Evolutionary conservation across 2,888 invertebrate species (phyloP).

Genomic region (Leptopterna dolabrata): DNA sequence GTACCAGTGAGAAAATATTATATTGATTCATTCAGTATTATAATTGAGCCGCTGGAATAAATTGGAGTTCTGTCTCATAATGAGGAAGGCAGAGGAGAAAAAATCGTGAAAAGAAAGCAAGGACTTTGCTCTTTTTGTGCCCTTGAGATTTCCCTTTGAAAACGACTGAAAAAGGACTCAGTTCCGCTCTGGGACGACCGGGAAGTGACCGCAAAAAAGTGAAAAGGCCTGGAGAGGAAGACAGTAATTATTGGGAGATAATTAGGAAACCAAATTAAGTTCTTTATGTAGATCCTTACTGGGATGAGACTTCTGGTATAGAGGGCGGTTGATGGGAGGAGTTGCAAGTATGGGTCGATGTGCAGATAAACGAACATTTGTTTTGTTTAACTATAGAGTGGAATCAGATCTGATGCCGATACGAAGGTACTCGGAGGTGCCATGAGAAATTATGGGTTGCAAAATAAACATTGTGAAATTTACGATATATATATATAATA

Average conservation of each 20-base stretch:
- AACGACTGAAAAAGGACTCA: not conserved
- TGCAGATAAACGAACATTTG: no score
- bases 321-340: not conserved
- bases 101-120: not conserved
- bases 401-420: no score
- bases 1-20: not conserved
- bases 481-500: no score
- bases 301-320: not conserved
- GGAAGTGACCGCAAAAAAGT: not conserved
- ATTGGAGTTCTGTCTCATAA: not conserved
- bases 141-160: not conserved
- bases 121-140: not conserved
- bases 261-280: not conserved
- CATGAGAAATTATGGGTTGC: no score
- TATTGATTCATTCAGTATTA: not conserved
- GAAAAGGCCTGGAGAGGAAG: not conserved
- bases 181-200: not conserved
- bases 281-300: not conserved
- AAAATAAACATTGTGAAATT: no score
- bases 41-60: not conserved
- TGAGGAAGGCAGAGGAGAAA: not conserved
- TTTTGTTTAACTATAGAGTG: no score
- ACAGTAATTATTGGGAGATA: not conserved
- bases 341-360: not conserved
- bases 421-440: no score